These are phyloP conservation scores for Heliconius cydno DNA, from an alignment of 2,888 invertebrate species.

Conservation along the genomic window DNA sequence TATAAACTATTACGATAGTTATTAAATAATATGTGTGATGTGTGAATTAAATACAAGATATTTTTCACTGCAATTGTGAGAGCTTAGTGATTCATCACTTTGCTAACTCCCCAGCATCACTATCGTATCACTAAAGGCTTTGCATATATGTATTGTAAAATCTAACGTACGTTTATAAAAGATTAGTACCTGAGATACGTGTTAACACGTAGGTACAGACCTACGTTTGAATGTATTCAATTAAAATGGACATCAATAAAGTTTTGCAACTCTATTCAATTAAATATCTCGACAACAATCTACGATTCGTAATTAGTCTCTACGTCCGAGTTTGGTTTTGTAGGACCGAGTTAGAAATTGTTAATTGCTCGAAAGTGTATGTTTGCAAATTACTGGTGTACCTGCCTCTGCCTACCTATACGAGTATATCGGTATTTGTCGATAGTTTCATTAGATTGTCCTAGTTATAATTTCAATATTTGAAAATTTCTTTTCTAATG, in stretches of 20 bases:
- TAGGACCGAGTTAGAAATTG: constrained; percentile 56
- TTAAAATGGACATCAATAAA: constrained; percentile 24
- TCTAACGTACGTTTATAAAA: background rate
- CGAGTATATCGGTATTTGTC: constrained; percentile 35
- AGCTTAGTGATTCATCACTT: no score
- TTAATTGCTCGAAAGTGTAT: constrained; percentile 79
- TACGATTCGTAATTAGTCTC: constrained; percentile 38
- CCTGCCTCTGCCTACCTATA: background rate
- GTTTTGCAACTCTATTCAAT: constrained; percentile 29
- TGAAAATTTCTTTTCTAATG: background rate
- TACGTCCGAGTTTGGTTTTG: constrained; percentile 35
- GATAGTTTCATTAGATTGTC: constrained; percentile 34
- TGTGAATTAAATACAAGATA: no score
- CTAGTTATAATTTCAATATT: background rate
- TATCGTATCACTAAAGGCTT: background rate
- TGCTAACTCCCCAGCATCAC: background rate
- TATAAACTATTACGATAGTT: no score
- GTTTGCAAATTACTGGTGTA: constrained; percentile 46
- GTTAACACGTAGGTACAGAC: background rate
- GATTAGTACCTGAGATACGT: background rate
- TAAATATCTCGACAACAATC: constrained; percentile 30
- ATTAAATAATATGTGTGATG: no score
- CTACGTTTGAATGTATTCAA: constrained; percentile 16
- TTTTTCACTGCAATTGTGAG: no score
- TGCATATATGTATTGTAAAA: background rate